Conservation (phyloP, 2,797 vertebrate species). For the Myotis daubentonii region DNA sequence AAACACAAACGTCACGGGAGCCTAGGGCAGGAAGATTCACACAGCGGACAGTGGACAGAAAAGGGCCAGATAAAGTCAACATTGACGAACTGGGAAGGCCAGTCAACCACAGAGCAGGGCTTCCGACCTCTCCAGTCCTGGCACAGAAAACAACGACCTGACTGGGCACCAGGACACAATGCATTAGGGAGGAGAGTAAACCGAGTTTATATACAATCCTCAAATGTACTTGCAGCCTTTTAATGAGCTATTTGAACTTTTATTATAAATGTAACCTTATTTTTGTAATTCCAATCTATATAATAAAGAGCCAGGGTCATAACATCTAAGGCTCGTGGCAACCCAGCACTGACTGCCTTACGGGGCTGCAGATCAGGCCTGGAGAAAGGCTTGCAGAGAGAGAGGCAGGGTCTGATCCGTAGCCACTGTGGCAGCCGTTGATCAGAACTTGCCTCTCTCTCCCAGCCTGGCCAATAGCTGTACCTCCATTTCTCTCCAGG, state of each 20-base stretch:
- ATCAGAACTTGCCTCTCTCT: too few species aligned
- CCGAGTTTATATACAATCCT: background rate
- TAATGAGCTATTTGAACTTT: background rate
- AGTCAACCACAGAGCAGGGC: background rate
- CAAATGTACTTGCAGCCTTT: background rate
- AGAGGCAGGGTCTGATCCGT: too few species aligned
- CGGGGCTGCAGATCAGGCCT: too few species aligned
- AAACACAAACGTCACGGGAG: background rate
- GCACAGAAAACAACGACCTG: background rate
- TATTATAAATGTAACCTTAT: constrained; percentile 55
- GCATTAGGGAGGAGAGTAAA: background rate
- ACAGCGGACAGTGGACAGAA: background rate
- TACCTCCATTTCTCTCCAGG: too few species aligned
- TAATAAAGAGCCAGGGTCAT: too few species aligned
- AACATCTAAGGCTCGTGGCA: too few species aligned
- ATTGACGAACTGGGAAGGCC: background rate
- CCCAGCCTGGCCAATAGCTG: too few species aligned
- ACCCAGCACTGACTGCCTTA: too few species aligned
- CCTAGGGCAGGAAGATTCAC: background rate
- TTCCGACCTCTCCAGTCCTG: background rate
- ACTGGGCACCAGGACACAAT: background rate
- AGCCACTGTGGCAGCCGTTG: too few species aligned
- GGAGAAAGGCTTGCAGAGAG: too few species aligned
- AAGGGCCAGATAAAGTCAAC: background rate
- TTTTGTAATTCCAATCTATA: constrained; percentile 78